A percentile compares a stretch with the other conserved stretches of the same genome.
Conservation (phyloP, 2,113 vertebrate species). For the Ciconia stormi region DNA sequence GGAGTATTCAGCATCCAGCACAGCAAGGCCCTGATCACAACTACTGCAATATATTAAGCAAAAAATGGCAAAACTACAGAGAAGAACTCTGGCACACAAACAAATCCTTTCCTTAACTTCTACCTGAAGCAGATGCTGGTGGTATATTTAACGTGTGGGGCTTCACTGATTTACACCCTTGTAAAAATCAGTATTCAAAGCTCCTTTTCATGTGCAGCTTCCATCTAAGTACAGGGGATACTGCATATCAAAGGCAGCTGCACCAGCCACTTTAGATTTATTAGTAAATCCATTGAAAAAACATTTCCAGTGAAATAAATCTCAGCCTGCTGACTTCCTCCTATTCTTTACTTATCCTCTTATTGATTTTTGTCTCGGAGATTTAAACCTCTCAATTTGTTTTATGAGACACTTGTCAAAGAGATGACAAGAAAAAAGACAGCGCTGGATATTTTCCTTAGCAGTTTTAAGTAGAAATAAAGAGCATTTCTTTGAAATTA, state of each 20-base stretch:
- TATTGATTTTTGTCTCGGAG: conserved; percentile 72
- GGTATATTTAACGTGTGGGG: conserved; percentile 16
- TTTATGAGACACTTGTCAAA: conserved; percentile 67
- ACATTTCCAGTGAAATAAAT: conserved; percentile 75
- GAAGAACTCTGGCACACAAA: neutral
- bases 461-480: conserved; percentile 67
- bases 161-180: conserved; percentile 58
- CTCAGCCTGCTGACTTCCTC: conserved; percentile 65
- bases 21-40: neutral
- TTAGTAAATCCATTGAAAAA: conserved; percentile 72
- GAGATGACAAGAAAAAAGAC: conserved; percentile 53
- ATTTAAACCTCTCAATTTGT: conserved; percentile 73
- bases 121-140: conserved; percentile 49
- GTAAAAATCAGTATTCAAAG: conserved; percentile 66
- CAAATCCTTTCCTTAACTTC: conserved; percentile 4
- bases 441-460: conserved; percentile 56
- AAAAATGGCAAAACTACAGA: neutral
- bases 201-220: conserved; percentile 57
- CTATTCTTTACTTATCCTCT: conserved; percentile 71
- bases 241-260: conserved; percentile 53
- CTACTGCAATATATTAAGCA: neutral
- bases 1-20: neutral
- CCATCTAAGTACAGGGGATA: conserved; percentile 44
- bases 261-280: conserved; percentile 62
- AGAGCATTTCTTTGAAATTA: conserved; percentile 64